These are phyloP conservation scores for Eulemur mongoz DNA, from an alignment of 2,797 vertebrate genomes.

Conservation along the genomic window DNA sequence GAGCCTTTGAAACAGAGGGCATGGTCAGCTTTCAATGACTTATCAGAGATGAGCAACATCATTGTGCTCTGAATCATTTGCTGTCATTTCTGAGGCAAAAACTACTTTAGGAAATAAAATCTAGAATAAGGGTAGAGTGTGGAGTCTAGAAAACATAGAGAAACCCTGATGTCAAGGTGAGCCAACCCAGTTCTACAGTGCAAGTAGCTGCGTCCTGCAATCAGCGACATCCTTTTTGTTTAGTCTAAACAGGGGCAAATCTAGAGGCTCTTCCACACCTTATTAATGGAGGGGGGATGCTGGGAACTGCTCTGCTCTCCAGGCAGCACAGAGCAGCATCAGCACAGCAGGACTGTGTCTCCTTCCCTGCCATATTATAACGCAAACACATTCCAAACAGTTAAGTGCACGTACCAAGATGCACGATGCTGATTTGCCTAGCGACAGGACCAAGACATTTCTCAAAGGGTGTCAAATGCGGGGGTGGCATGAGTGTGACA, in stretches of 20 bases:
- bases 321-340: neutral
- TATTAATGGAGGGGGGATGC: rapidly evolving
- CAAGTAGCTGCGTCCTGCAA: rapidly evolving
- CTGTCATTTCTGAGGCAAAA: neutral
- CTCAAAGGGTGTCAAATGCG: neutral
- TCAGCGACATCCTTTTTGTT: neutral
- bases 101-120: neutral
- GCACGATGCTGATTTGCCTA: neutral
- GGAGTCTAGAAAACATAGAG: neutral
- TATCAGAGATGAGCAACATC: neutral
- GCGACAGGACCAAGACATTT: neutral
- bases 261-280: rapidly evolving
- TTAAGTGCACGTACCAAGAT: neutral
- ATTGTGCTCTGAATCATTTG: neutral
- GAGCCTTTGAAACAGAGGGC: neutral
- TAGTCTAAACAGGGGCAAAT: neutral
- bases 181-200: neutral
- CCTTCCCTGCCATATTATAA: neutral
- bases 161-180: rapidly evolving
- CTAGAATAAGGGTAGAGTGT: neutral
- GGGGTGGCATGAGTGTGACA: rapidly evolving
- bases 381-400: neutral
- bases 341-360: neutral
- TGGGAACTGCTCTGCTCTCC: neutral
- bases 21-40: rapidly evolving